Evolutionary conservation across 2,797 vertebrate genomes (phyloP), one percentile per base, ranked within the genome.

Genomic region (Alfaro cultratus): DNA sequence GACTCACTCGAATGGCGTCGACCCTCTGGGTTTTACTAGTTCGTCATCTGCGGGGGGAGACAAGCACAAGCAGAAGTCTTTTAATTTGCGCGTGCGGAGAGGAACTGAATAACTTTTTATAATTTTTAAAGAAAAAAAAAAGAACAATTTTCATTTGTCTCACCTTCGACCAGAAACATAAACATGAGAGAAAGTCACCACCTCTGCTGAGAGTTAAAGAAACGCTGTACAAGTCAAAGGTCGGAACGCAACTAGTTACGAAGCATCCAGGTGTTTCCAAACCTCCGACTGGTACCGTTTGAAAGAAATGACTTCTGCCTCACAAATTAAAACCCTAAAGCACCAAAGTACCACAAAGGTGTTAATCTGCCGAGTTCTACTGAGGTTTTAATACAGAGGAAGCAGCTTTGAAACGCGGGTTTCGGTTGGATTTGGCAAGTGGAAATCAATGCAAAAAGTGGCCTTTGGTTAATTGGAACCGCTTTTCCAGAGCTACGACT

Each of bases 21-120:
- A 94, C 84, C 92, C 88, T 92, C 96, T 97, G 86, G 94, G 79
- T 88, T 97, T 98, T 86, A 95, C 95, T 90, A 99, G 95, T 88
- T 99, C 98, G 89, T 99, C 98, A 94, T 95, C 98, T 99, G 93
- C 89, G 93, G 83, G 76, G 83, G 75, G 57, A 82, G 53, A 88
- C 75, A 77, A 86, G 89, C 85, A 87, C 81, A 89, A 81, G 79
- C 71, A 39, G 12, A 71, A 79, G 73, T 57, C 74, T 10, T 68
- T 68, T 62, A 26, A 73, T 15, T 11, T 12, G 71, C 29, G 7
- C 47, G 31, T 11, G 31, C 3, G 11, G 6, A 15, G 78, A 79
- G 64, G 81, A 91, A 83, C 79, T 81, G n/a, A 75, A 70, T 51
- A 51, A 23, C 18, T 23, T 23, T 51, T 23, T 9, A 51, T 8